Evolutionary conservation across 2,888 invertebrate genomes (phyloP).

Genomic region (Stenurella melanura): DNA sequence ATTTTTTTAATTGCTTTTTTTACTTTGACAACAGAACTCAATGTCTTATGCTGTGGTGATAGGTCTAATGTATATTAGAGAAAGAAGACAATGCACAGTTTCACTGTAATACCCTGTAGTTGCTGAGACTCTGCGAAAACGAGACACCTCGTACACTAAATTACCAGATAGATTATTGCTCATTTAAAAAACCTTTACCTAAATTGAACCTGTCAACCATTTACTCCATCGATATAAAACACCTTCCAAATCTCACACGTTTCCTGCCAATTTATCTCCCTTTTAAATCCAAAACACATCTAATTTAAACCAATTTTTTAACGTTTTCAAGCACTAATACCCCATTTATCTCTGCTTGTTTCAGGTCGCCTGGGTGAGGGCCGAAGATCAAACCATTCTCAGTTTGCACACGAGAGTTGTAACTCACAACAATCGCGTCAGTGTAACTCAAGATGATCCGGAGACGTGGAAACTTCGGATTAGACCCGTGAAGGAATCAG

Average conservation of each 20-base stretch:
- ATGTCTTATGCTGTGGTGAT: too few relatives aligned
- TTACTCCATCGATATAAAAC: constrained; percentile 12
- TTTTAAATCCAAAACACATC: constrained; percentile 49
- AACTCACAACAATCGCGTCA: constrained; percentile 88
- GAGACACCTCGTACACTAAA: background rate
- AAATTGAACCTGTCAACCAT: constrained; percentile 28
- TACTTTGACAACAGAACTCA: too few relatives aligned
- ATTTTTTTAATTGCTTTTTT: too few relatives aligned
- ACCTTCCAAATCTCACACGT: constrained; percentile 35
- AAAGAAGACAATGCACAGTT: too few relatives aligned
- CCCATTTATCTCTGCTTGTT: constrained; percentile 54
- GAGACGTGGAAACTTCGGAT: constrained; percentile 92
- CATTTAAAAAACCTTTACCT: constrained; percentile 15
- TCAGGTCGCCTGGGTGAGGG: constrained; percentile 92
- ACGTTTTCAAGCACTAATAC: constrained; percentile 47
- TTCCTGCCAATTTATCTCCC: constrained; percentile 42
- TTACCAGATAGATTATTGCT: constrained; percentile 7
- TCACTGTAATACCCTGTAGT: too few relatives aligned
- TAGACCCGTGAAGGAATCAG: constrained; percentile 86
- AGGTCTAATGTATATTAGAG: too few relatives aligned
- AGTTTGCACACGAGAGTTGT: constrained; percentile 90
- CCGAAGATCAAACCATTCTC: constrained; percentile 92
- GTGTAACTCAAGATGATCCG: constrained; percentile 87
- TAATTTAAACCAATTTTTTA: constrained; percentile 50
- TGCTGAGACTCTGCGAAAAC: too few relatives aligned